Evolutionary conservation across 1,140 invertebrate genomes (phyloP), one percentile per base, ranked within the genome.

Genomic region (Asobara japonica): DNA sequence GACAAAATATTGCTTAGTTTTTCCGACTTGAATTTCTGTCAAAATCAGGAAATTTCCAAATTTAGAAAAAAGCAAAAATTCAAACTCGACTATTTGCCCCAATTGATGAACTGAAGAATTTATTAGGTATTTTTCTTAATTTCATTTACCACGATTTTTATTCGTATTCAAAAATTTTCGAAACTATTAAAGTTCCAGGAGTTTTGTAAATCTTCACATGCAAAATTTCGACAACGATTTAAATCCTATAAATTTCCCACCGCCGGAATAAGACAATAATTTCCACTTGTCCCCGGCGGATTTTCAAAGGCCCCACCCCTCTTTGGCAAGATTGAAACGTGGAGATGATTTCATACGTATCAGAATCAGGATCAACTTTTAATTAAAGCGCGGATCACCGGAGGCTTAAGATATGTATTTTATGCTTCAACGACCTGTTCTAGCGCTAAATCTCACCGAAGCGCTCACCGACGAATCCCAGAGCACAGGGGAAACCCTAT

Each of bases 321-420:
- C n/a, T n/a, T n/a, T n/a, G 51, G 65, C 69, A 51, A 75, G 78
- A 77, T 77, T 79, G 77, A 74, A 82, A 79, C 51, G 33, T 66
- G 73, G 61, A 74, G 78, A 79, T 83, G 74, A 78, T 75, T 73
- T 73, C 67, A 29, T 62, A 20, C 31, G 75, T 76, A 83, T 79
- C 76, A 74, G 77, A 74, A 73, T 73, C 73, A 73, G 75, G 79
- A 81, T 83, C 78, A 82, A 82, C 74, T 83, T 83, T 83, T 83
- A 83, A 83, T 83, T 83, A 83, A 82, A 83, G 69, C 78, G 60
- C 41, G 79, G 76, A 80, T 83, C 72, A 80, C 45, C 64, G 45
- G 65, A 75, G 77, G 77, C 78, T 80, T 76, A 82, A 82, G 81
- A 83, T 83, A 82, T 82, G 81, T 83, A 80, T 83, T 82, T 81